Base-by-base conservation (phyloP, 2,888 invertebrate genomes). In the Mesoligia furuncula region DNA sequence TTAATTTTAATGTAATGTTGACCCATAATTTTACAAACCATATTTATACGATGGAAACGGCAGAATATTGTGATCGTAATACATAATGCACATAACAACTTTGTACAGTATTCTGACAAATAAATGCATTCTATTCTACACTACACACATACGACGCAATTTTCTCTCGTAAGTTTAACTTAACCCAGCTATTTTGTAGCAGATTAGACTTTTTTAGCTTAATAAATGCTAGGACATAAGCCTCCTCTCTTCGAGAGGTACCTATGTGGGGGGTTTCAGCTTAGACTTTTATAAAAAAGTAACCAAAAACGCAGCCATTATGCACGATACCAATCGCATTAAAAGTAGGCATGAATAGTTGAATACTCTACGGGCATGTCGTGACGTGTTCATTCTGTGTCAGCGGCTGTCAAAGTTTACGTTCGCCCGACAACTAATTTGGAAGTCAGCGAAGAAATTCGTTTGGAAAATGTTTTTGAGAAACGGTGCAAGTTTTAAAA, bases 341-440 rank as follows among this genome's bases (percentile, higher is more conserved):
- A 79, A 66, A 77, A 68, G 27, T 73, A 39, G 54, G 11, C 70
- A 68, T 68, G n/a, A 83, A 84, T 64, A 82, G 82, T 67, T 48
- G 64, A 79, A 79, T 70, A 65, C 75, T 85, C 42, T 27, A 66
- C 77, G 77, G 74, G 75, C 69, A 66, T 72, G 64, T 73, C 74
- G 65, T 78, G 84, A 79, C 81, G 76, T 81, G 81, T 86, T 78
- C 83, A 79, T 79, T 81, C 69, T 48, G 70, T 45, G 85, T 86
- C 87, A 81, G 85, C 66, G 61, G 57, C 77, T 86, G 85, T 86
- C 85, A 86, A 85, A 87, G 71, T 84, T 86, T 70, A 54, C 69
- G 59, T 61, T 73, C 73, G 7, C 69, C 67, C 65, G 72, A 75
- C 76, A 81, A 79, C 86, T 86, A 86, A 75, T 86, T 85, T 77